Evolutionary conservation across 2,888 invertebrate genomes (phyloP), one percentile per base, ranked within the genome.

Genomic region (Zaprionus lineosus): DNA sequence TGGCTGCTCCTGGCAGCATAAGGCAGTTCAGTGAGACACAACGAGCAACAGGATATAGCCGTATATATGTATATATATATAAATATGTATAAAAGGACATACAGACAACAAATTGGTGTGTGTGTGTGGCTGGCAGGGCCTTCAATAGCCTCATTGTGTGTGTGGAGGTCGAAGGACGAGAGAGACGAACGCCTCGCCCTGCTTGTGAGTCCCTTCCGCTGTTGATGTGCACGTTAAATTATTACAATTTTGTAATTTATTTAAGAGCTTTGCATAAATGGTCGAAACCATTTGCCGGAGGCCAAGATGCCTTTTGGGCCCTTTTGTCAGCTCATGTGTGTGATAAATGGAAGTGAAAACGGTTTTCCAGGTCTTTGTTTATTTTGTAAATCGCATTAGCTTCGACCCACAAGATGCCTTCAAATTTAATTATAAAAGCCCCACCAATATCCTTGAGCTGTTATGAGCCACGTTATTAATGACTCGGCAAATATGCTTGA

Each of bases 231-330:
- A 66, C 69, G 69, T 50, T 66, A 71, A 79, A 86, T 84, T 85
- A 86, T 87, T 74, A 84, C 81, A 84, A 84, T 84, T 86, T 86
- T 73, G 82, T 72, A 82, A 87, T 87, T 84, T 86, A 87, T 87
- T 84, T 78, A 75, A 72, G 69, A 78, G 82, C 83, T 78, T 69
- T 76, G 76, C 73, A 84, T 84, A 85, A 82, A 87, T 79, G 82
- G 67, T 66, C 69, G 52, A 34, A 77, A 65, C 53, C 79, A 72
- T 84, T 81, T 76, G 39, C 29, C 15, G 6, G 11, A 26, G 28
- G 29, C 37, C 47, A 47, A 53, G 47, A 37, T 40, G 18, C 21
- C 26, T 39, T 19, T 36, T 47, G 29, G 15, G 8, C 48, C 5
- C 19, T 28, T 43, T 48, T 62, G 63, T 59, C 47, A 56, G 53